Conservation (phyloP, 1,140 invertebrate genomes). For the Helicoverpa armigera region DNA sequence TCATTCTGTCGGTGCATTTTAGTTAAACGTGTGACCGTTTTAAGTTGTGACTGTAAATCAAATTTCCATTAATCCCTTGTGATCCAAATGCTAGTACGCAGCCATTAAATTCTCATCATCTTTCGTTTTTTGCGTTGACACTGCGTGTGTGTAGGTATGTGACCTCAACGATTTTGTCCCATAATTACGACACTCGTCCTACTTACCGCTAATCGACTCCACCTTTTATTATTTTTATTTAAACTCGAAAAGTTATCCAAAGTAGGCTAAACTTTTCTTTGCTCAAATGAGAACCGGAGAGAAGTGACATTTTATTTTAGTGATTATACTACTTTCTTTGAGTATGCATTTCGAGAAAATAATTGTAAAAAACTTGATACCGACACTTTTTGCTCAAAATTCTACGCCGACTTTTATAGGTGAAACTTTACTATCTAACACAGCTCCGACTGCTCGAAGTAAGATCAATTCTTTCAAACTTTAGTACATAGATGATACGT, state of each 20-base stretch:
- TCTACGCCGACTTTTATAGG: too few species aligned
- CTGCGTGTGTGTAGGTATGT: conserved; percentile 36
- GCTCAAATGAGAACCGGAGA: not conserved
- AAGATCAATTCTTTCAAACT: too few species aligned
- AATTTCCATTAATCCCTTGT: conserved; percentile 32
- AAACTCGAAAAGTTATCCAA: conserved; percentile 15
- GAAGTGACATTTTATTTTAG: not conserved
- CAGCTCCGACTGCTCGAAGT: too few species aligned
- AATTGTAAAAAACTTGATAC: not conserved
- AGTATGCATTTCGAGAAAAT: not conserved
- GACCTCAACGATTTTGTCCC: conserved; percentile 46
- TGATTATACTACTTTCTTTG: not conserved
- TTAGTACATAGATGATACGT: too few species aligned
- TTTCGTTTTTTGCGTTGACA: conserved; percentile 43
- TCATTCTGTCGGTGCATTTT: not conserved
- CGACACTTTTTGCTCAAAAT: not conserved
- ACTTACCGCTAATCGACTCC: conserved; percentile 33
- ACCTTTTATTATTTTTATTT: conserved; percentile 37
- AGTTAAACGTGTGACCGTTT: conserved; percentile 1
- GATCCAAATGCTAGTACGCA: conserved; percentile 39
- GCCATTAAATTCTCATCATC: conserved; percentile 48
- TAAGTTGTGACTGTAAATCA: conserved; percentile 17
- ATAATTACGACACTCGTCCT: conserved; percentile 37
- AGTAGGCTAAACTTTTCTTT: conserved; percentile 24
- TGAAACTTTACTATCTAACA: too few species aligned